Percentiles rank a stretch among this genome's conserved stretches.
Conservation (phyloP, 2,113 vertebrate species). For the Serilophus lunatus region DNA sequence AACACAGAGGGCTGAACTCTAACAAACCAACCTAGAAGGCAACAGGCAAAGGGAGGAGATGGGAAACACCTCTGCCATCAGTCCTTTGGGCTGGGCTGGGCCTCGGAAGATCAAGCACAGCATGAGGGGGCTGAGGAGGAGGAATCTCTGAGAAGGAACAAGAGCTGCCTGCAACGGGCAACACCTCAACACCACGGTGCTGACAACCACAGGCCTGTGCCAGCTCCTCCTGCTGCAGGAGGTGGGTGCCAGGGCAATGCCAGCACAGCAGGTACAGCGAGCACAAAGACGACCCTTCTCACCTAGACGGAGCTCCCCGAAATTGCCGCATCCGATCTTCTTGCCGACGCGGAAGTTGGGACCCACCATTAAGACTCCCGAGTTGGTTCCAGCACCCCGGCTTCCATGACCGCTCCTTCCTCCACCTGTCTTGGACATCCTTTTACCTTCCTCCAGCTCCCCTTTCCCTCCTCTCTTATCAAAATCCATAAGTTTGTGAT, state of each 20-base stretch:
- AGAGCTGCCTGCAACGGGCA: not conserved
- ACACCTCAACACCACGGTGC: accelerated
- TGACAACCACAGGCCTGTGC: accelerated
- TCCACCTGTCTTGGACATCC: slow-evolving; percentile 83
- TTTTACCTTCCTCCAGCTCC: slow-evolving; percentile 88
- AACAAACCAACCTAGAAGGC: accelerated
- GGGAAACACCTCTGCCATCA: not conserved
- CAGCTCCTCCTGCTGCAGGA: not conserved
- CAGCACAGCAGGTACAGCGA: accelerated
- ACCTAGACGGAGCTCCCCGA: slow-evolving; percentile 92
- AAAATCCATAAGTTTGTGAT: slow-evolving; percentile 99
- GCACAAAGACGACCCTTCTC: slow-evolving; percentile 57
- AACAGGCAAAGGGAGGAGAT: accelerated
- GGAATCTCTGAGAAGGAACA: not conserved
- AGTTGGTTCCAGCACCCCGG: slow-evolving; percentile 82
- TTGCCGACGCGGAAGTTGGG: slow-evolving; percentile 96
- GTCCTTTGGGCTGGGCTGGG: not conserved
- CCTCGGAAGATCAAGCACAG: not conserved
- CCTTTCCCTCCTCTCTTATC: slow-evolving; percentile 97
- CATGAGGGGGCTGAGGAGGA: accelerated
- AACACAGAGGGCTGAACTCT: not conserved
- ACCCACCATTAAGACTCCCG: slow-evolving; percentile 95
- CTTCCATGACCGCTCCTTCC: slow-evolving; percentile 75
- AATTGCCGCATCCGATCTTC: slow-evolving; percentile 97
- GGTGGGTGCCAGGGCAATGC: not conserved